These are phyloP conservation scores for Nyctereutes procyonoides DNA, from an alignment of 2,113 vertebrate species.

Conservation along the genomic window DNA sequence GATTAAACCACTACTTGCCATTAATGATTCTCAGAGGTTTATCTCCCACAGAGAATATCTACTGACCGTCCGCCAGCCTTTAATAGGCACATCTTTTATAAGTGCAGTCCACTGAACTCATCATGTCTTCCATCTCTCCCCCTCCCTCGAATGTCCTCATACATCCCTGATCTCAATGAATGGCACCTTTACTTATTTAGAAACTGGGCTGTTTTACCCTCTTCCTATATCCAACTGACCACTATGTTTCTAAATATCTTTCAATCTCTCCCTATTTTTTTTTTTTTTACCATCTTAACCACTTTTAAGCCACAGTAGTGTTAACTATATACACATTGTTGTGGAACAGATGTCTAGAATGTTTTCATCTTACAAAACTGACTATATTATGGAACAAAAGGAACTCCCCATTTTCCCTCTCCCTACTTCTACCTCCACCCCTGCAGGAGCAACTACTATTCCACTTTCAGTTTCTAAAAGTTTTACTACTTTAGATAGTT, in stretches of 20 bases:
- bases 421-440: background rate
- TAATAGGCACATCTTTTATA: background rate
- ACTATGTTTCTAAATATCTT: background rate
- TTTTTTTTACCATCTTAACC: background rate
- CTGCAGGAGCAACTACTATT: background rate
- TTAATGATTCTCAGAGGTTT: background rate
- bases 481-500: background rate
- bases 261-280: no score
- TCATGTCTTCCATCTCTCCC: background rate
- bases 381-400: background rate
- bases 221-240: background rate
- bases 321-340: background rate
- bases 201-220: background rate
- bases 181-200: background rate
- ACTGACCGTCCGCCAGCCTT: background rate
- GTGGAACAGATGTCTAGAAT: background rate
- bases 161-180: background rate
- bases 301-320: background rate
- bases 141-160: no score
- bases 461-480: background rate
- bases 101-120: background rate
- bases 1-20: background rate
- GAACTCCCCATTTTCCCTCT: background rate
- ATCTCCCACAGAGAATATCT: background rate
- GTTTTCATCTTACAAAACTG: background rate